These are phyloP conservation scores for Tauraco hartlaubi DNA, from an alignment of 2,797 vertebrate species.

Conservation along the genomic window DNA sequence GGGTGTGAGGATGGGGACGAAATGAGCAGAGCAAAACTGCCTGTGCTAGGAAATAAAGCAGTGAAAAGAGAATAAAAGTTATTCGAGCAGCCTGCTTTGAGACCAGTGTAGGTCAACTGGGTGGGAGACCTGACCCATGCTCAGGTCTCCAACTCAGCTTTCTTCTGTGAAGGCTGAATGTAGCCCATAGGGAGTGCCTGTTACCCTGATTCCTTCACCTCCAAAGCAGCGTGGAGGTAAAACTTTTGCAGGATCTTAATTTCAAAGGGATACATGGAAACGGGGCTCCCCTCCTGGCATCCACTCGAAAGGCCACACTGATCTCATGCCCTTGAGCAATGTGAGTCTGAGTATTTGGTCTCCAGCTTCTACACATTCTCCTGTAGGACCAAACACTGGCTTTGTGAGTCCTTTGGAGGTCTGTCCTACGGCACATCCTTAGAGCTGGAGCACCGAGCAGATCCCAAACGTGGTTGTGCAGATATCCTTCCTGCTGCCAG, in stretches of 20 bases:
- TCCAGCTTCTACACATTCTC: not conserved
- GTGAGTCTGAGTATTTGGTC: not conserved
- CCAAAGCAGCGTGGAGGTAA: not conserved
- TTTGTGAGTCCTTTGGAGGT: not conserved
- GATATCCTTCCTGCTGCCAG: not conserved
- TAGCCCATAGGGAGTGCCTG: accelerated
- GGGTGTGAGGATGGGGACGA: not conserved
- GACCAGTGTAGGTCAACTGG: no score
- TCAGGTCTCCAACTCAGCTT: not conserved
- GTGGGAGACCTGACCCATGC: accelerated
- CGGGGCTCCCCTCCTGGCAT: not conserved
- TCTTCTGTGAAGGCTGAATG: not conserved
- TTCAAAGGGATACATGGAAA: not conserved
- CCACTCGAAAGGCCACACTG: accelerated
- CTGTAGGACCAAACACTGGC: not conserved
- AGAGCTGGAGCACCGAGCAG: accelerated
- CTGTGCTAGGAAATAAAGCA: not conserved
- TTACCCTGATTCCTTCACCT: not conserved
- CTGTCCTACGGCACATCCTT: accelerated
- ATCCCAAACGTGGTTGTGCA: accelerated
- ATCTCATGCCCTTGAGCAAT: not conserved
- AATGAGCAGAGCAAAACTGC: not conserved
- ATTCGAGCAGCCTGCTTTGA: not conserved
- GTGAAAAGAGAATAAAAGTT: not conserved
- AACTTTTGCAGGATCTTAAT: not conserved